Base-by-base conservation (phyloP, 2,797 vertebrate species). In the Hypotaenidia okinawae region DNA sequence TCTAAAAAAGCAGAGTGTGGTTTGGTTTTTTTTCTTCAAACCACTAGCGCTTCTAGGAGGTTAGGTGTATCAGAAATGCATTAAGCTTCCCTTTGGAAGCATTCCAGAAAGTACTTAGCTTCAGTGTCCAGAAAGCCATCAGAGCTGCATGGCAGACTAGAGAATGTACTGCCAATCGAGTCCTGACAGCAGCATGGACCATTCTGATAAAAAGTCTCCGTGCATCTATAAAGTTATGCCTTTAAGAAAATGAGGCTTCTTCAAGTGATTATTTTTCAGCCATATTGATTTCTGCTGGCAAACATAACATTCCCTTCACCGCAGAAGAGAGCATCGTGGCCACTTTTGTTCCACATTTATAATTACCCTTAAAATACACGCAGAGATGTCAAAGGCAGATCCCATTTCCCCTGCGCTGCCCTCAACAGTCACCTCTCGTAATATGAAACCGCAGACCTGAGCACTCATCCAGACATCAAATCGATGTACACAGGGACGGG, bases 401-500 rank as follows among this genome's bases (percentile, higher is more conserved):
- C 13, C 3, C n/a, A 19, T 43, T 77, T 79, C 45, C 41, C 28
- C 5, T 87, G 41, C 3, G 13, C 32, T 73, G n/a, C 67, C 63
- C 63, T 37, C 14, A 37, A 52, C 0, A 2, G 30, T 28, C 23
- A 49, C 10, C 30, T 74, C 7, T 10, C 16, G 9, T 16, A 80
- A 64, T 1, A 28, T 0, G 3, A 78, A 84, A 67, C 51, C 9
- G 21, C 35, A 89, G 24, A 49, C 11, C 13, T 21, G 39, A 84
- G 63, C 24, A 8, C 13, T 43, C 2, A 1, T 11, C 11, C 30
- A 70, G 72, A 62, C 14, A 66, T 16, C n/a, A 80, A 73, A 75
- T n/a, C 25, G 30, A 33, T 0, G 10, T 14, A 51, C 24, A n/a
- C 0, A 52, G 33, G 54, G 57, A 59, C 2, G 58, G 37, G 41